These are phyloP conservation scores for Apotomis turbidana DNA, from an alignment of 2,888 invertebrate species.

Conservation along the genomic window DNA sequence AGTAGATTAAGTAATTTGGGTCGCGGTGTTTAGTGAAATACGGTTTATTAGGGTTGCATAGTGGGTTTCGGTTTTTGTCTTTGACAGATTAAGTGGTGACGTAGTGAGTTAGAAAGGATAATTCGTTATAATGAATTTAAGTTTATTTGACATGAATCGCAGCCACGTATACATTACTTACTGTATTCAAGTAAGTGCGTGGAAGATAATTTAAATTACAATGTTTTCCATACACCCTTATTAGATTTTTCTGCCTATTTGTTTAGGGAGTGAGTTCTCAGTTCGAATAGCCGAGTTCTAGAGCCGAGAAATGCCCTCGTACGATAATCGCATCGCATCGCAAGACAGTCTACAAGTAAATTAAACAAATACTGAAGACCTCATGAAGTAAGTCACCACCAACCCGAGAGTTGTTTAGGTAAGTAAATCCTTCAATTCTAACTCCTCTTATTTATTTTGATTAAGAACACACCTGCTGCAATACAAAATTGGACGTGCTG, in stretches of 20 bases:
- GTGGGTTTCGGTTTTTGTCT: slow-evolving; percentile 10
- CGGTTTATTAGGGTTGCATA: slow-evolving; percentile 12
- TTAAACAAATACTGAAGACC: neutral
- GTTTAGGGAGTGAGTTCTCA: slow-evolving; percentile 60
- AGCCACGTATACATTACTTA: too few species aligned
- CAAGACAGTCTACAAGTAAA: too few species aligned
- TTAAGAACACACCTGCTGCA: slow-evolving; percentile 31
- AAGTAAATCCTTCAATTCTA: neutral
- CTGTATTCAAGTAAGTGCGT: too few species aligned
- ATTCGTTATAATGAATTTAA: neutral
- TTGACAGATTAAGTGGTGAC: neutral
- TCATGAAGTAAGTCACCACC: neutral
- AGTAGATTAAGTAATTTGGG: slow-evolving; percentile 40
- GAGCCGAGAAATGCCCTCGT: slow-evolving; percentile 67
- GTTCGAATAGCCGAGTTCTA: slow-evolving; percentile 62
- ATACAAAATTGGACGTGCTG: slow-evolving; percentile 15
- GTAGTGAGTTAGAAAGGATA: neutral
- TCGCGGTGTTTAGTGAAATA: slow-evolving; percentile 30
- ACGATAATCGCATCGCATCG: slow-evolving; percentile 39
- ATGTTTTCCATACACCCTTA: too few species aligned
- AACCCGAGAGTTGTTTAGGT: neutral
- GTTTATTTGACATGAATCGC: too few species aligned
- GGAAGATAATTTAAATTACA: too few species aligned
- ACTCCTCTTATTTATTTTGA: slow-evolving; percentile 6
- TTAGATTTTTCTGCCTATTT: slow-evolving; percentile 55